These are phyloP conservation scores for Enteromius unitaeniatus DNA, from an alignment of 2,797 vertebrate genomes.

Conservation along the genomic window DNA sequence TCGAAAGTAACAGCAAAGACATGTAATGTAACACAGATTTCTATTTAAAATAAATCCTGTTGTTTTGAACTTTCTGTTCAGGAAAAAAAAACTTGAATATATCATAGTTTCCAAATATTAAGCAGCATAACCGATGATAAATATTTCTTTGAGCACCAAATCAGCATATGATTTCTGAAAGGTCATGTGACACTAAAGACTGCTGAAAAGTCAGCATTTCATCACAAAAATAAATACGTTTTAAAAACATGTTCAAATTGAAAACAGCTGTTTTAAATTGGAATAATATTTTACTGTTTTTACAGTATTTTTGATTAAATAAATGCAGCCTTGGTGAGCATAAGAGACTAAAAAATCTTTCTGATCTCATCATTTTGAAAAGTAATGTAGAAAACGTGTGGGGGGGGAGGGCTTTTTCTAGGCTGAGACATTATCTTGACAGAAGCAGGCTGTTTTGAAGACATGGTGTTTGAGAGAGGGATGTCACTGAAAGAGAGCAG, in stretches of 20 bases:
- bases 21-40: not conserved
- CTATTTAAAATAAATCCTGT: not conserved
- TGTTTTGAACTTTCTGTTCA: not conserved
- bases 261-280: not conserved
- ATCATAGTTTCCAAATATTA: not conserved
- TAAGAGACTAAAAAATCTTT: not conserved
- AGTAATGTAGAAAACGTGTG: slow-evolving; percentile 50
- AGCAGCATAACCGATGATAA: not conserved
- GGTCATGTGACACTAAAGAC: not conserved
- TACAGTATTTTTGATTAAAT: not conserved
- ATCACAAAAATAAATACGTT: not conserved
- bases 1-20: not conserved
- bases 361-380: not conserved
- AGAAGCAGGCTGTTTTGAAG: slow-evolving; percentile 32
- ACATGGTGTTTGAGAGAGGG: slow-evolving; percentile 30
- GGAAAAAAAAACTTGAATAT: not conserved
- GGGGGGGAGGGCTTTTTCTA: slow-evolving; percentile 40
- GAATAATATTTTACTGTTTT: not conserved
- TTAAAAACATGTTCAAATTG: not conserved
- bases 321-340: not conserved
- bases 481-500: not conserved
- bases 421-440: slow-evolving; percentile 43
- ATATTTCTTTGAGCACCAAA: not conserved
- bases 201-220: not conserved
- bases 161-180: not conserved